Evolutionary conservation across 2,888 invertebrate species (phyloP), one percentile per base, ranked within the genome.

Genomic region (Heliconius hortense): DNA sequence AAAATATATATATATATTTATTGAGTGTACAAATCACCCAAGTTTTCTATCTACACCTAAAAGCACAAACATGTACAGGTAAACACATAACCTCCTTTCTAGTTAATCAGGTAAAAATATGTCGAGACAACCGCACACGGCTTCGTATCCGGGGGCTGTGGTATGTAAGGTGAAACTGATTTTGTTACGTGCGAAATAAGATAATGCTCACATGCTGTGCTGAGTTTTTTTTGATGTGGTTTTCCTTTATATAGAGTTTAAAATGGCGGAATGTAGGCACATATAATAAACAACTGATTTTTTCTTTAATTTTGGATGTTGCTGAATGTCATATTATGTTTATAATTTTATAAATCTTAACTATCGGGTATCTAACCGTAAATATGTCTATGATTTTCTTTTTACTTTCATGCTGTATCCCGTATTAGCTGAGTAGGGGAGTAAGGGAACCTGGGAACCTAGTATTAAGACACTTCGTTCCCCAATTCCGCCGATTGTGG

Each of bases 131-230:
- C 69, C 56, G n/a, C 69, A 69, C 56, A 31, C 2, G 53, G 56
- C 31, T 35, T 69, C 35, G 39, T 59, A 60, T 39, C 35, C 62
- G 68, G n/a, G 60, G 43, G 4, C 24, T 69, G 56, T 5, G 62
- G 39, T 69, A 53, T 35, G 63, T 63, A 63, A 53, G 21, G 63
- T 28, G 48, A 73, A 39, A 67, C 73, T 24, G 74, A 43, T 69
- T 69, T 62, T 53, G 53, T 53, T 69, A 3, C 35, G 31, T 48
- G 66, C 43, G 73, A 74, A 48, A 24, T 53, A 21, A 74, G 53
- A 39, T 68, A 39, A 39, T 43, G 64, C 35, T 24, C 43, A 62
- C 48, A 24, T 60, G 39, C 63, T 7, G 28, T 56, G 21, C 35
- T 56, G 35, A 56, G 26, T 39, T 60, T 48, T 72, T 48, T 68